A percentile compares a stretch with the other conserved stretches of the same genome.
Evolutionary conservation across 2,113 vertebrate species (phyloP).

Genomic region (Nannospalax galili): DNA sequence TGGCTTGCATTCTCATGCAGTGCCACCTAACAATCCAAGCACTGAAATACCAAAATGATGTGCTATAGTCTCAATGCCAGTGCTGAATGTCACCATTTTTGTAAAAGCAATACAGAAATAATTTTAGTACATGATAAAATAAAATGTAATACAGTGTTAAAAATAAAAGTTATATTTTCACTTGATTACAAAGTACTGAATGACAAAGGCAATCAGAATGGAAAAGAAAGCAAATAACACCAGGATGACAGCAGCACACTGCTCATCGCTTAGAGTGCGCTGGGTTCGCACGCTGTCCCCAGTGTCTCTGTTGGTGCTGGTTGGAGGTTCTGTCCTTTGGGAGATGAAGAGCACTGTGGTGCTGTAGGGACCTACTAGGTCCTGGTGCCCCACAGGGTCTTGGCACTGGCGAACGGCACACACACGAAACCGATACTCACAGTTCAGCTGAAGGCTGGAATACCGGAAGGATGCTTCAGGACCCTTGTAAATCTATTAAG

Average conservation of each 20-base stretch:
- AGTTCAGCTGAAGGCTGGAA: slow-evolving; percentile 92
- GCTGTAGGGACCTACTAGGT: slow-evolving; percentile 95
- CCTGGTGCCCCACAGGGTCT: slow-evolving; percentile 88
- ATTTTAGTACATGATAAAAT: slow-evolving; percentile 88
- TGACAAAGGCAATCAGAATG: slow-evolving; percentile 97
- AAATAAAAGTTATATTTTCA: slow-evolving; percentile 87
- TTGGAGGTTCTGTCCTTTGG: slow-evolving; percentile 88
- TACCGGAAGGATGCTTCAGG: slow-evolving; percentile 90
- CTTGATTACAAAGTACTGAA: slow-evolving; percentile 99
- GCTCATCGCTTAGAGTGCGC: slow-evolving; percentile 94
- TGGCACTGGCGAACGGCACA: slow-evolving; percentile 97
- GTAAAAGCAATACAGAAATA: slow-evolving; percentile 88
- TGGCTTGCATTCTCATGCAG: slow-evolving; percentile 83
- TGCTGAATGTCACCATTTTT: slow-evolving; percentile 86
- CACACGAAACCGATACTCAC: slow-evolving; percentile 95
- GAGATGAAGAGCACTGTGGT: slow-evolving; percentile 92
- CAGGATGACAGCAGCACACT: slow-evolving; percentile 96
- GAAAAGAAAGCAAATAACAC: slow-evolving; percentile 95
- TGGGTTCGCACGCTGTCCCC: slow-evolving; percentile 86
- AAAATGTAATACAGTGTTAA: slow-evolving; percentile 85
- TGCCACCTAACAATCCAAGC: slow-evolving; percentile 83
- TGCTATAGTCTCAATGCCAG: slow-evolving; percentile 83
- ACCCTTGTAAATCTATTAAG: slow-evolving; percentile 92
- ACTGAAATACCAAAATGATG: slow-evolving; percentile 82
- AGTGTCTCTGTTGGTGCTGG: slow-evolving; percentile 85